Base-by-base conservation (phyloP, 2,113 vertebrate genomes). In the Eudyptes chrysolophus region DNA sequence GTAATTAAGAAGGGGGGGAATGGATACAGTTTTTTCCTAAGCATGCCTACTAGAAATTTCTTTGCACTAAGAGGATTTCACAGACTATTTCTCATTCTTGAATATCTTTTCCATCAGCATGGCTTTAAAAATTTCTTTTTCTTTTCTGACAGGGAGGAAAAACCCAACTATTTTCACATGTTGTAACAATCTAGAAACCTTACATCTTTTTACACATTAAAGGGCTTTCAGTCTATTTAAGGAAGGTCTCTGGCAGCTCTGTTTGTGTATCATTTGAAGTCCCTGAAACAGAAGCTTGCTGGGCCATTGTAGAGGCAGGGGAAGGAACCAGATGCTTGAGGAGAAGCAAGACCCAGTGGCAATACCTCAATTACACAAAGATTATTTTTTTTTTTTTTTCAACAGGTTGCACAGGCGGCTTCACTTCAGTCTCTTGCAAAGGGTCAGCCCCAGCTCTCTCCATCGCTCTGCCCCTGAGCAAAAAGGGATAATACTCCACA, bases 331-430 rank as follows among this genome's bases (percentile, higher is more conserved):
- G 27, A 11, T 19, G 38, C n/a, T 62, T 6, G n/a, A 55, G 30
- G 58, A 84, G 44, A 74, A 65, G 19, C 8, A 7, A n/a, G 55
- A 30, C n/a, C n/a, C 26, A 3, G n/a, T 34, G 49, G 26, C 15
- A 82, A 48, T 11, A 38, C 6, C 32, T 32, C 49, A 13, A 6
- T 7, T 22, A 58, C 61, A 34, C 32, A 44, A 25, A 8, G 58
- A 26, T 46, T 72, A 26, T 46, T 72, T 42, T 14, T 42, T 42
- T 40, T 36, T 36, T 58, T 55, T 57, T 20, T 44, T 16, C 20
- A 14, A 0, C 2, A 32, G 54, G 58, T 6, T 69, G 2, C 13
- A 24, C n/a, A 21, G 15, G 7, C 5, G 22, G 21, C 20, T 74
- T 65, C 20, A 10, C 40, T 54, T 72, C 38, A 54, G 57, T 24